These are phyloP conservation scores for Semnornis frantzii DNA, from an alignment of 2,113 vertebrate genomes.

Conservation along the genomic window DNA sequence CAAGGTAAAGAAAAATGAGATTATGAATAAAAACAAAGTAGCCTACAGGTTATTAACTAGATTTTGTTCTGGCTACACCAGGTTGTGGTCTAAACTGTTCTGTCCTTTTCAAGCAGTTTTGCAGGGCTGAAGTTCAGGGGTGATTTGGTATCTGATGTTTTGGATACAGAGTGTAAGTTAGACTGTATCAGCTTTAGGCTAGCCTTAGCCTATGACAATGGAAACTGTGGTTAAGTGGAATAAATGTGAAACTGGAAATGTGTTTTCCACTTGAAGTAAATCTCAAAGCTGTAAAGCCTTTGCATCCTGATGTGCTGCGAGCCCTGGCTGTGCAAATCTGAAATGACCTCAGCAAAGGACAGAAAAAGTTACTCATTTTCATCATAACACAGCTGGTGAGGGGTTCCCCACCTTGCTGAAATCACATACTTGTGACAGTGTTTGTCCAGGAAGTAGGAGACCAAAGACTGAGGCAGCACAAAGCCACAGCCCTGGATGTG, in stretches of 20 bases:
- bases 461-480: not conserved
- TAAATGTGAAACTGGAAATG: conserved; percentile 16
- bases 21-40: too few relatives aligned
- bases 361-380: conserved; percentile 25
- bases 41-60: too few relatives aligned
- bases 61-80: not conserved
- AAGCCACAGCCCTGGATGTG: not conserved
- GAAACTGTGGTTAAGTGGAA: conserved; percentile 18
- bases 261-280: conserved; percentile 32
- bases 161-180: not conserved
- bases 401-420: not conserved
- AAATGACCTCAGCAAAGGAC: not conserved
- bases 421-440: not conserved
- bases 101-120: not conserved
- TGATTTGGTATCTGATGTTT: not conserved
- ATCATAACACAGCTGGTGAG: conserved; percentile 17
- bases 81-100: not conserved
- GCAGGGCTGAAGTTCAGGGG: accelerated
- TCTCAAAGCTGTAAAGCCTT: not conserved
- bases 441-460: conserved; percentile 35
- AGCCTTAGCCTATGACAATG: not conserved
- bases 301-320: not conserved
- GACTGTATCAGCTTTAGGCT: not conserved
- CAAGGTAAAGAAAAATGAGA: too few relatives aligned
- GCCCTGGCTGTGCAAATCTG: not conserved